Percentiles rank a stretch among this genome's conserved stretches.
Conservation (phyloP, 2,888 invertebrate genomes). For the Heliconius erato region DNA sequence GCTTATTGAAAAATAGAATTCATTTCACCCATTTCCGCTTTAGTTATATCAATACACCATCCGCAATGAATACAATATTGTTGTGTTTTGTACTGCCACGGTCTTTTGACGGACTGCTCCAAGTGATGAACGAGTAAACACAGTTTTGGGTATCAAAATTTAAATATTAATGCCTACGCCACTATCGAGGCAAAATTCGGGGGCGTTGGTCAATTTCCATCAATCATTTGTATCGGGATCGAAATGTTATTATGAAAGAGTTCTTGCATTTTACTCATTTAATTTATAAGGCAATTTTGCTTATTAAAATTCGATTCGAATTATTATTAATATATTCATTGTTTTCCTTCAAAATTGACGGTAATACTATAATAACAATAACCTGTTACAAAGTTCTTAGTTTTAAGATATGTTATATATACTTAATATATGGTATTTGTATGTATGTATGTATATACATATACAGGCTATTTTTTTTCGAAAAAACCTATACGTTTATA, state of each 20-base stretch:
- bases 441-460: background rate
- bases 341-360: constrained; percentile 15
- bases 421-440: background rate
- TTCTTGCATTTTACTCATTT: constrained; percentile 47
- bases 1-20: no score
- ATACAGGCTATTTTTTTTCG: background rate
- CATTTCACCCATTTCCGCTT: constrained; percentile 30
- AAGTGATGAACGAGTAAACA: constrained; percentile 55
- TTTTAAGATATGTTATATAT: background rate
- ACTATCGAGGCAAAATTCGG: constrained; percentile 50
- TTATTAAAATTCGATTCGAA: constrained; percentile 31
- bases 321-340: constrained; percentile 23
- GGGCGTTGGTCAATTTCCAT: constrained; percentile 54
- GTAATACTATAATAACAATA: background rate
- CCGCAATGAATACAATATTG: constrained; percentile 51
- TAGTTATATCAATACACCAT: constrained; percentile 31
- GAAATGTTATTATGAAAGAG: constrained; percentile 47
- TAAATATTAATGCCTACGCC: constrained; percentile 54
- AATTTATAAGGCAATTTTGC: constrained; percentile 45
- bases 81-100: constrained; percentile 55
- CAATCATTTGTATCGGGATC: constrained; percentile 53
- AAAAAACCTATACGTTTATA: constrained; percentile 33
- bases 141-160: constrained; percentile 57
- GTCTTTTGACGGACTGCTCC: constrained; percentile 56
- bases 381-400: background rate